A percentile compares a stretch with the other conserved stretches of the same genome.
Evolutionary conservation across 1,140 invertebrate species (phyloP).

Genomic region (Kradibia gibbosae): DNA sequence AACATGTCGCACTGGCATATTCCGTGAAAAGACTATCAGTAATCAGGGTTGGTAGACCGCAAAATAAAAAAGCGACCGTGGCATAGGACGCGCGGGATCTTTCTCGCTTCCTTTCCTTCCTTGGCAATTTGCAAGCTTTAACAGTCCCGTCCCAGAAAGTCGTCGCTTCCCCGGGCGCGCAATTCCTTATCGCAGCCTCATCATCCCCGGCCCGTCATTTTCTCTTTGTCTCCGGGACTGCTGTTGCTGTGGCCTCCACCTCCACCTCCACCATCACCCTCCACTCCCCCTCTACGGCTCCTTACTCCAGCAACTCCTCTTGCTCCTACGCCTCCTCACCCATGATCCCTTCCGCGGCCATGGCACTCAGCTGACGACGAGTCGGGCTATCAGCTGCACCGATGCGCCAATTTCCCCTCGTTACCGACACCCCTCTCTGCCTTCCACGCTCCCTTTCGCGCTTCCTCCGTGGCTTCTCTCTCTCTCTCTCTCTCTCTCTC

Average conservation of each 20-base stretch:
- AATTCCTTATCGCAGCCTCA: background rate
- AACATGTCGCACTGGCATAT: no score
- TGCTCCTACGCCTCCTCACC: background rate
- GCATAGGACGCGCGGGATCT: no score
- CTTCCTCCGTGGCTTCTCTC: background rate
- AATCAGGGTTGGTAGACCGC: no score
- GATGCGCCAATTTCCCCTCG: constrained; percentile 35
- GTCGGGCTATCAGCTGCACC: constrained; percentile 32
- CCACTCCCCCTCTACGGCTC: background rate
- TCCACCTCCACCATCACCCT: background rate
- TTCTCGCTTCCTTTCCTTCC: background rate
- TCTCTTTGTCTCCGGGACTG: constrained; percentile 17
- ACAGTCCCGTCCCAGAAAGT: background rate
- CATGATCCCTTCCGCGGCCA: no score
- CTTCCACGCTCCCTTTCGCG: background rate
- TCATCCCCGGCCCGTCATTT: background rate
- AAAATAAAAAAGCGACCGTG: no score
- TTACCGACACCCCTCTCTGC: no score
- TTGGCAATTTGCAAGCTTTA: no score
- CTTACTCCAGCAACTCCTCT: background rate
- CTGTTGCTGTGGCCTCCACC: constrained; percentile 11
- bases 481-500: background rate
- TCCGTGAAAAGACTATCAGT: no score
- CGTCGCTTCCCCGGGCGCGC: background rate
- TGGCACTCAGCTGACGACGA: constrained; percentile 30